phyloP scores from a whole-genome alignment of 2,888 invertebrate genomes.

The Norana najaformis region DNA sequence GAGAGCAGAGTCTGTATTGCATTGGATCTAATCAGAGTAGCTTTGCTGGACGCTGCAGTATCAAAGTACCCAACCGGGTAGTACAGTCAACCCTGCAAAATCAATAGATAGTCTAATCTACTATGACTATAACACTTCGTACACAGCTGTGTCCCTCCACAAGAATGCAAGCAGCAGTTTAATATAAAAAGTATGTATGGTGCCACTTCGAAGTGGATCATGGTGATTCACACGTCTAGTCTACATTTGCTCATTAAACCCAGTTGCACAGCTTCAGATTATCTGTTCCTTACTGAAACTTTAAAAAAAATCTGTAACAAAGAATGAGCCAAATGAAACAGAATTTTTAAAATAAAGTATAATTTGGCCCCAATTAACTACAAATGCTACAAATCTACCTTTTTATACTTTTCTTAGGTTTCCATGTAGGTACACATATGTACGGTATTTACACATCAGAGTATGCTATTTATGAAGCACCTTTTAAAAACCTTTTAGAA shows the following conservation, averaged over 20 bases:
- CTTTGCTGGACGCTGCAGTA: too few relatives aligned
- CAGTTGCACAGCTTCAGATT: neutral
- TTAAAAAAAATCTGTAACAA: neutral
- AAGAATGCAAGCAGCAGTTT: neutral
- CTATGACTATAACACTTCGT: neutral
- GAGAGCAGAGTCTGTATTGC: too few relatives aligned
- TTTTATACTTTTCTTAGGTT: neutral
- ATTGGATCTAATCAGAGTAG: too few relatives aligned
- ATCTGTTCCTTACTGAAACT: too few relatives aligned
- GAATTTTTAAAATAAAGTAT: too few relatives aligned
- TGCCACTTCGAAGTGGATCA: neutral
- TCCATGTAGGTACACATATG: neutral
- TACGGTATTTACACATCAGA: neutral
- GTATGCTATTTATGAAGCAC: neutral
- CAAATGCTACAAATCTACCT: too few relatives aligned
- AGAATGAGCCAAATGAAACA: too few relatives aligned
- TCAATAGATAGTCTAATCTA: too few relatives aligned
- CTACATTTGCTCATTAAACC: neutral
- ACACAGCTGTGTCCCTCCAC: neutral
- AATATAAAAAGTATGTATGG: neutral
- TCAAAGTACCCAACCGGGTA: too few relatives aligned
- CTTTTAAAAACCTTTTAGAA: neutral
- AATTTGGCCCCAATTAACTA: too few relatives aligned
- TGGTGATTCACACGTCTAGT: neutral
- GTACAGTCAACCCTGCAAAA: neutral